Conservation (phyloP, 2,797 vertebrate species). For the Hippoglossus hippoglossus region DNA sequence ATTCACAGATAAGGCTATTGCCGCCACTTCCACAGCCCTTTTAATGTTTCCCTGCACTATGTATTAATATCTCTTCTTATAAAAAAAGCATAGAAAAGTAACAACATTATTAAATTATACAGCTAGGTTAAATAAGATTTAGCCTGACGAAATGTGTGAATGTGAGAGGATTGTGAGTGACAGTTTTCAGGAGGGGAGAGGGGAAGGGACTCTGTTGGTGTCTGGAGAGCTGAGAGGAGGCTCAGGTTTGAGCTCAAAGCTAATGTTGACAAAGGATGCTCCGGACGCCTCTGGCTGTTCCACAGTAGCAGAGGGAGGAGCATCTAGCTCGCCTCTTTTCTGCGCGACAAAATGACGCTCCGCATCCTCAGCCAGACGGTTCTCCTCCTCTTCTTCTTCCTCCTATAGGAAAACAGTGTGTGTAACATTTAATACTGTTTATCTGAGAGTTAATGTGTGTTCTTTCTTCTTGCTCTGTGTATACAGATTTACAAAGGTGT, state of each 20-base stretch:
- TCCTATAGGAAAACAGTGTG: conserved; percentile 82
- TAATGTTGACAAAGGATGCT: conserved; percentile 93
- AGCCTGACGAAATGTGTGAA: conserved; percentile 19
- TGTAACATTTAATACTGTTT: neutral
- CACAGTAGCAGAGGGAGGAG: conserved; percentile 78
- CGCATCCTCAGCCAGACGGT: conserved; percentile 86
- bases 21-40: conserved; percentile 44
- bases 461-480: neutral
- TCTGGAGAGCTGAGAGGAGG: conserved; percentile 76
- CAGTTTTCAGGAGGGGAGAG: conserved; percentile 86
- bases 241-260: conserved; percentile 92
- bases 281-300: conserved; percentile 87
- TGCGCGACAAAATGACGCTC: conserved; percentile 76
- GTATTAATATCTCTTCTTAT: conserved; percentile 25
- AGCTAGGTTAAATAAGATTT: conserved; percentile 23
- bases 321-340: conserved; percentile 85
- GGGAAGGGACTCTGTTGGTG: conserved; percentile 83
- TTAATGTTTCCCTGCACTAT: conserved; percentile 32
- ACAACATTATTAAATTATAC: conserved; percentile 30
- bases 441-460: neutral
- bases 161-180: neutral
- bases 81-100: conserved; percentile 52
- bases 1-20: conserved; percentile 46
- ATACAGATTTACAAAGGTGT: neutral
- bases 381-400: conserved; percentile 96